Base-by-base conservation (phyloP, 2,888 invertebrate genomes). In the Hydriomena furcata region DNA sequence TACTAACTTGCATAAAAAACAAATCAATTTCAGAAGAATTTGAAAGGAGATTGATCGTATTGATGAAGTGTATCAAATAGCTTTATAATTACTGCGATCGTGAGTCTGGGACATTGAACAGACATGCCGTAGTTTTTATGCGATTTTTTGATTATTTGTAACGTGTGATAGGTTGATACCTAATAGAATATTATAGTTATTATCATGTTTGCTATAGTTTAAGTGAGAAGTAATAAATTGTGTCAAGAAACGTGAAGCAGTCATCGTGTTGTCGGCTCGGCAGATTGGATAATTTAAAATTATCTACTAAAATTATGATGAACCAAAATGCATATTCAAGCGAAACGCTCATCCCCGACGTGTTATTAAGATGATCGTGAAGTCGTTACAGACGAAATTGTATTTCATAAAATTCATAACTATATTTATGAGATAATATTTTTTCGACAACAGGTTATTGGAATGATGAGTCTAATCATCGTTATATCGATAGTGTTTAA, bases 351-450 rank as follows among this genome's bases (percentile, higher is more conserved):
- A 85, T 73, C 79, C 66, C 73, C 68, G 73, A 69, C 79, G 76
- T 86, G 82, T 84, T 88, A 89, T 89, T 89, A 89, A 85, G 82
- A 79, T 73, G 85, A 81, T 88, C 87, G 88, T 83, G 84, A 82
- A 80, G 82, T 86, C 83, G 89, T 90, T 89, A 88, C 79, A 61
- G 65, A 74, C 78, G 71, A 86, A 86, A 89, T 88, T 88, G 82
- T 89, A 86, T 90, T 90, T 88, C 78, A 88, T 88, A 86, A 87
- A 84, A 82, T 66, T 85, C 80, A 86, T 86, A 78, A 89, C 85
- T 82, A 87, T 87, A 88, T 80, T 88, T 89, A 86, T 75, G 78
- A 86, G 77, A 81, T 87, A 86, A 88, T 88, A 90, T 83, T 77
- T 73, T 83, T 85, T 84, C 76, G 79, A 84, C 79, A 84, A 82